Conservation (phyloP, 2,888 invertebrate species). For the Lepidocyrtoides sp. region DNA sequence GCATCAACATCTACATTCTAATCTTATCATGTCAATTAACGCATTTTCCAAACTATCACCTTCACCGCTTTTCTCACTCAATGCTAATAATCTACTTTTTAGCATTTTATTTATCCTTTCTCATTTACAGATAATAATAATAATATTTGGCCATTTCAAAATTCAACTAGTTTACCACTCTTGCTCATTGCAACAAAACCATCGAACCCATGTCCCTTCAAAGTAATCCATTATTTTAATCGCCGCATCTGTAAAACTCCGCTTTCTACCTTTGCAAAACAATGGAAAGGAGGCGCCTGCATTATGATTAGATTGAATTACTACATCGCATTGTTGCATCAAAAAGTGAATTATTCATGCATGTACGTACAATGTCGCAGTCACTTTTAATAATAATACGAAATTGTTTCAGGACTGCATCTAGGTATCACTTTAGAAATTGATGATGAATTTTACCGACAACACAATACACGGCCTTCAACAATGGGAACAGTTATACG, state of each 20-base stretch:
- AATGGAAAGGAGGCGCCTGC: constrained; percentile 24
- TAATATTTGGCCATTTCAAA: background rate
- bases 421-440: constrained; percentile 6
- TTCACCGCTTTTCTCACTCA: background rate
- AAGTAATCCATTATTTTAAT: constrained; percentile 52
- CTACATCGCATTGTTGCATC: constrained; percentile 29
- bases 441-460: background rate
- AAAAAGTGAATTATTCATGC: constrained; percentile 28
- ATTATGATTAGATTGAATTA: constrained; percentile 36
- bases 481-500: constrained; percentile 5
- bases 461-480: constrained; percentile 21
- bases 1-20: constrained; percentile 28
- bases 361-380: background rate
- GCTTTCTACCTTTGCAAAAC: constrained; percentile 43
- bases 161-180: background rate
- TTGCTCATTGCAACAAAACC: background rate
- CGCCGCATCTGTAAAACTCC: constrained; percentile 27
- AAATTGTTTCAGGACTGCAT: too few relatives aligned
- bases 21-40: constrained; percentile 45
- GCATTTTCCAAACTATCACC: constrained; percentile 50
- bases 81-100: background rate
- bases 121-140: background rate
- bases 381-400: background rate
- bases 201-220: background rate
- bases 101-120: background rate